Base-by-base conservation (phyloP, 1,140 invertebrate species). In the Acyrthosiphon pisum region DNA sequence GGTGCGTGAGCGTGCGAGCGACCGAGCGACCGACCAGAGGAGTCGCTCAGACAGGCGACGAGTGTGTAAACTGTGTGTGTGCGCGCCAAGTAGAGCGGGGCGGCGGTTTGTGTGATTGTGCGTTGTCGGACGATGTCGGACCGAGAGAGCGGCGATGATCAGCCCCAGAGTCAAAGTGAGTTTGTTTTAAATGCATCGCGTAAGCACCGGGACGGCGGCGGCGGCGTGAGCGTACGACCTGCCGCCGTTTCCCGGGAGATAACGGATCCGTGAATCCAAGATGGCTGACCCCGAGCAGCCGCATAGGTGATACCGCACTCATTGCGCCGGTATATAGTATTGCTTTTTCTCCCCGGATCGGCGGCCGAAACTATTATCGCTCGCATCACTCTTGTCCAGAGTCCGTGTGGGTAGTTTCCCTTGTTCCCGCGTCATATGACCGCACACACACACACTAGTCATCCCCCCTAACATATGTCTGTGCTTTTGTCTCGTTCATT, bases 141-240 rank as follows among this genome's bases (percentile, higher is more conserved):
- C 95, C 95, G 95, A 94, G 95, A 95, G 94, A 95, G 95, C 94
- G 95, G 95, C 94, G 95, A 95, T 95, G 95, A 95, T 93, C 95
- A 95, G 94, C 95, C 95, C 94, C 95, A 95, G 94, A 95, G 95
- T 93, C 95, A 95, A 95, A 95, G 95, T 95, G 95, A 94, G 95
- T 94, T 76, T 76, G 60, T 35, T 76, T 76, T 76, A 76, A 76
- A 76, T 76, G 60, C 30, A 76, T 76, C 60, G 30, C n/a, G 60
- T n/a, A n/a, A 76, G 14, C 60, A n/a, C 60, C 14, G 30, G 48
- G n/a, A 53, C 37, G 37, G 26, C 35, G 11, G 1, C 35, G 50
- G 60, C 50, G 88, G 48, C 53, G 89, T 23, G 37, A 26, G 37
- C 44, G 46, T 8, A 37, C 26, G 46, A 30, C 30, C 46, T 44